A percentile compares a stretch with the other conserved stretches of the same genome.
Evolutionary conservation across 2,113 vertebrate genomes (phyloP).

Genomic region (Parus major): DNA sequence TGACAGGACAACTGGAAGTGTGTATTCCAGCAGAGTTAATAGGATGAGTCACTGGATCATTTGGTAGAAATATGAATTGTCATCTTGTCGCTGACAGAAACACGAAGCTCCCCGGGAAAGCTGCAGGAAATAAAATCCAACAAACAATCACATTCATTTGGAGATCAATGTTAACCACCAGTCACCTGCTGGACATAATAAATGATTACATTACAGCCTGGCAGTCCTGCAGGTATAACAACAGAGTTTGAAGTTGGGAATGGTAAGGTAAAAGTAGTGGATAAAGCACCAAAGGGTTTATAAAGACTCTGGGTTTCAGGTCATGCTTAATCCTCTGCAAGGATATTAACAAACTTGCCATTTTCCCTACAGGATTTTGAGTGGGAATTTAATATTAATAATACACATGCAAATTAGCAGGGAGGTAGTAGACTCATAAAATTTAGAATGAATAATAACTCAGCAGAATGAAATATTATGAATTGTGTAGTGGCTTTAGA

Average conservation of each 20-base stretch:
- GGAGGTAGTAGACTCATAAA: neutral
- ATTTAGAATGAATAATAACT: neutral
- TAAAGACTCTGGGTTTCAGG: neutral
- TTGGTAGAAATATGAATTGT: constrained; percentile 80
- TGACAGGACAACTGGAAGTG: constrained; percentile 27
- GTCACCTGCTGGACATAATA: constrained; percentile 38
- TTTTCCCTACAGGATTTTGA: neutral
- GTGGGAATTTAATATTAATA: neutral
- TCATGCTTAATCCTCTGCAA: neutral
- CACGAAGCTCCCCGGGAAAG: constrained; percentile 49
- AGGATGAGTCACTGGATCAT: constrained; percentile 80
- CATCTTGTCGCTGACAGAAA: constrained; percentile 80
- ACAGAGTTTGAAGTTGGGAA: neutral
- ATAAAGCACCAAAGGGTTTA: neutral
- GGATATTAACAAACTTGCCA: neutral
- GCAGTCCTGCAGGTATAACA: neutral
- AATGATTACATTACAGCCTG: constrained; percentile 5
- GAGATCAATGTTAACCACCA: constrained; percentile 19
- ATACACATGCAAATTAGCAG: neutral
- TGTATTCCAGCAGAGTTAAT: constrained; percentile 72
- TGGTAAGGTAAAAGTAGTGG: neutral
- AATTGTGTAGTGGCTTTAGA: neutral
- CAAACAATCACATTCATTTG: constrained; percentile 22
- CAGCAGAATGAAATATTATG: neutral
- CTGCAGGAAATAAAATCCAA: constrained; percentile 11